phyloP scores from a whole-genome alignment of 1,140 invertebrate genomes.

The Pemphigus obesinymphae region DNA sequence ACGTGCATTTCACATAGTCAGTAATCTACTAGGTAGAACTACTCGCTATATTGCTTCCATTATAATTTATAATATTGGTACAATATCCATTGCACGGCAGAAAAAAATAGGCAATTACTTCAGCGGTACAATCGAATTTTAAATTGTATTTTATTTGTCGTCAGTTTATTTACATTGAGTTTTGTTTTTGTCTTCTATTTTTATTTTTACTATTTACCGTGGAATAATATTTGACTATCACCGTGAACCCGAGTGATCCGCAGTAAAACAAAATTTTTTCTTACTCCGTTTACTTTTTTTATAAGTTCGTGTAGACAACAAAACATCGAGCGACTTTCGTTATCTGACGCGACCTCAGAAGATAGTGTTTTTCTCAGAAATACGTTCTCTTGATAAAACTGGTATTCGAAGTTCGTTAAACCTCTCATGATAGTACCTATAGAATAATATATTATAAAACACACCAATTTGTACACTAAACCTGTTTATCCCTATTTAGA shows the following conservation, averaged over 20 bases:
- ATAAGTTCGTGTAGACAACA: not conserved
- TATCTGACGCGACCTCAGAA: not conserved
- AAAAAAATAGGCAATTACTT: no score
- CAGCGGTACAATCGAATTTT: not conserved
- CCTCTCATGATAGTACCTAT: not conserved
- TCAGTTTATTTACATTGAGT: not conserved
- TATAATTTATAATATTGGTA: no score
- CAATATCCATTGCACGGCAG: no score
- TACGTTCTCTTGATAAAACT: not conserved
- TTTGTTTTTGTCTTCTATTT: not conserved
- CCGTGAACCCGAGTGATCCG: not conserved
- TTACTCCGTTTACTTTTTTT: no score
- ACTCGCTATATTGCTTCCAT: no score
- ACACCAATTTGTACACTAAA: not conserved
- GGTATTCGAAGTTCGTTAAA: not conserved
- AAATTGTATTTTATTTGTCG: conserved; percentile 8
- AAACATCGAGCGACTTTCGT: not conserved
- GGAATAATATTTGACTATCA: not conserved
- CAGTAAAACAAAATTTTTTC: not conserved
- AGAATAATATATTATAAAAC: no score
- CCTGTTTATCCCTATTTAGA: not conserved
- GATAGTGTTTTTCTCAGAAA: not conserved
- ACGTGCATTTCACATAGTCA: no score
- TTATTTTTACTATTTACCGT: not conserved
- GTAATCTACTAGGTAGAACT: no score